These are phyloP conservation scores for Andricus quercusramuli DNA, from an alignment of 2,888 invertebrate species.

Conservation along the genomic window DNA sequence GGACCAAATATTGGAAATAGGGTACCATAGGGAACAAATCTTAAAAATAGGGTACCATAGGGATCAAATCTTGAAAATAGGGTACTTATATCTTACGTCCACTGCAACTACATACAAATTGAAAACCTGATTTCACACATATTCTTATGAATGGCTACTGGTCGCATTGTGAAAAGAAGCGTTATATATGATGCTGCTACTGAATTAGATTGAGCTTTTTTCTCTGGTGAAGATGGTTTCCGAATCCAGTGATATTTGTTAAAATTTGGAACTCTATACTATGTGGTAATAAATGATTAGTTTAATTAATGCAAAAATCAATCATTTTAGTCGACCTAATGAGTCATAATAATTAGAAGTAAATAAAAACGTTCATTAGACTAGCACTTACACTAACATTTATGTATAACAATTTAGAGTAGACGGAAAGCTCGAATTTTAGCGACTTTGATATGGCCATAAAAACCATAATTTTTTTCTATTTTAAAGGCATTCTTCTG, in stretches of 20 bases:
- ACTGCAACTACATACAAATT: neutral
- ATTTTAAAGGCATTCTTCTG: neutral
- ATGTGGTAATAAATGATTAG: neutral
- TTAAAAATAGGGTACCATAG: no score
- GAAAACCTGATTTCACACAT: neutral
- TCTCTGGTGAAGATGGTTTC: slow-evolving; percentile 25
- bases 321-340: neutral
- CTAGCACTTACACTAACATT: slow-evolving; percentile 15
- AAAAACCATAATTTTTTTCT: neutral
- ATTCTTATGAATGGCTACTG: slow-evolving; percentile 9
- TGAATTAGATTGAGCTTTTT: slow-evolving; percentile 7
- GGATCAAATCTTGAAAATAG: no score
- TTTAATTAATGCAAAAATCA: neutral
- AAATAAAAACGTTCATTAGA: neutral
- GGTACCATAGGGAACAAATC: no score
- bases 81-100: neutral
- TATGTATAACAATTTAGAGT: neutral
- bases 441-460: neutral
- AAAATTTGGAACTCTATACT: neutral
- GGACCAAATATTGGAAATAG: no score
- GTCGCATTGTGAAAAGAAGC: neutral
- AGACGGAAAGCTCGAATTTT: neutral
- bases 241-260: slow-evolving; percentile 38
- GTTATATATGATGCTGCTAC: neutral
- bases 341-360: neutral